Percentiles rank a stretch among this genome's conserved stretches.
Evolutionary conservation across 2,797 vertebrate species (phyloP).

Genomic region (Cirrhinus mrigala): DNA sequence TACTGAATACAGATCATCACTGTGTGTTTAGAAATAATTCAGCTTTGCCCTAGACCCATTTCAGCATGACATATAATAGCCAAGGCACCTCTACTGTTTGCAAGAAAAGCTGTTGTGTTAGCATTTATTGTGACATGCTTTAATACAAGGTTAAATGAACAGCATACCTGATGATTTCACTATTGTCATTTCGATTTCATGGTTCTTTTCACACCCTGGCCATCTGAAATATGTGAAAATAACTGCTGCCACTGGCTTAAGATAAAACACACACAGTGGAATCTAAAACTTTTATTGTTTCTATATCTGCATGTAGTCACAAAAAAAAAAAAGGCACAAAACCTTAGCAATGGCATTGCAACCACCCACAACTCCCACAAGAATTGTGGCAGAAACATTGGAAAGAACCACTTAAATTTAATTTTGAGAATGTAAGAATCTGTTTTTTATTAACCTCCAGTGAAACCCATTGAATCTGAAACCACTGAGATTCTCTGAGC

Average conservation of each 20-base stretch:
- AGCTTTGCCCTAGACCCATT: conserved; percentile 41
- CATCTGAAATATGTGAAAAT: conserved; percentile 4
- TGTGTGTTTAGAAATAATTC: conserved; percentile 43
- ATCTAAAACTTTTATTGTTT: neutral
- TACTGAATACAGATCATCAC: conserved; percentile 25
- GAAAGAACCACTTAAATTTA: neutral
- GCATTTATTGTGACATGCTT: conserved; percentile 37
- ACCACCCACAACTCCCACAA: neutral
- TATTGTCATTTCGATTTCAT: conserved; percentile 47
- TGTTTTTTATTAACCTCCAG: no score
- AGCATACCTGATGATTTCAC: conserved; percentile 35
- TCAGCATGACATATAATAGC: conserved; percentile 36
- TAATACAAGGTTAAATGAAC: conserved; percentile 36
- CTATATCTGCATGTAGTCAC: neutral
- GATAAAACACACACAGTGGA: neutral
- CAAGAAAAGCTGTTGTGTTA: conserved; percentile 43
- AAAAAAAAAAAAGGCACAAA: neutral
- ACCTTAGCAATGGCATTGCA: neutral
- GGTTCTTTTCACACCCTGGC: conserved; percentile 38
- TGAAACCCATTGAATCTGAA: neutral
- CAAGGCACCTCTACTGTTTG: conserved; percentile 41
- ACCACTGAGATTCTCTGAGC: neutral
- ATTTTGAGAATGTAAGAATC: neutral
- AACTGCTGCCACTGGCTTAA: conserved; percentile 10
- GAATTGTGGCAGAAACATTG: neutral